These are phyloP conservation scores for Paramuricea clavata DNA, from an alignment of 92 coral and sea anemone genomes.

Conservation along the genomic window DNA sequence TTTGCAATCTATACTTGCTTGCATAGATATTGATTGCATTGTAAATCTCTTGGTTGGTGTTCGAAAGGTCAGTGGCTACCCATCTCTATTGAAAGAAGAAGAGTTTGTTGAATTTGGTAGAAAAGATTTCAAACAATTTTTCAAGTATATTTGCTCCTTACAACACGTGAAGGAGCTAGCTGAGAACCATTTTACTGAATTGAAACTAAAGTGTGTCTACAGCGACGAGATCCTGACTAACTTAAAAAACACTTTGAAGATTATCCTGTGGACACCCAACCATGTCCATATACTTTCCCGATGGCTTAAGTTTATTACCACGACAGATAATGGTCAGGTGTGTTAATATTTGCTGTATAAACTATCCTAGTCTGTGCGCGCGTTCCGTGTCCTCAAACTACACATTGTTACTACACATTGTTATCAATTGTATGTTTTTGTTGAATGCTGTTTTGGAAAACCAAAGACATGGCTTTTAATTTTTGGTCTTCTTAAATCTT, in stretches of 20 bases:
- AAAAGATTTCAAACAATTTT: background rate
- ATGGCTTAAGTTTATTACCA: background rate
- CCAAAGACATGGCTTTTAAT: background rate
- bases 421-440: background rate
- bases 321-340: background rate
- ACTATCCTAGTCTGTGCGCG: background rate
- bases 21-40: background rate
- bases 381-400: background rate
- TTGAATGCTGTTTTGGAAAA: background rate
- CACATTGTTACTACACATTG: background rate
- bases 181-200: slow-evolving; percentile 4
- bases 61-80: background rate
- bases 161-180: background rate
- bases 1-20: background rate
- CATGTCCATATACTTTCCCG: background rate
- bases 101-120: background rate
- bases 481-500: background rate
- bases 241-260: background rate
- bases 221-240: background rate
- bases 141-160: background rate
- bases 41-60: background rate
- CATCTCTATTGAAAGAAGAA: background rate
- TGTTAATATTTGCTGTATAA: background rate
- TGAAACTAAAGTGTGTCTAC: background rate
- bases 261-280: background rate